Conservation (phyloP, 2,888 invertebrate species). For the Synergus laeviventris region DNA sequence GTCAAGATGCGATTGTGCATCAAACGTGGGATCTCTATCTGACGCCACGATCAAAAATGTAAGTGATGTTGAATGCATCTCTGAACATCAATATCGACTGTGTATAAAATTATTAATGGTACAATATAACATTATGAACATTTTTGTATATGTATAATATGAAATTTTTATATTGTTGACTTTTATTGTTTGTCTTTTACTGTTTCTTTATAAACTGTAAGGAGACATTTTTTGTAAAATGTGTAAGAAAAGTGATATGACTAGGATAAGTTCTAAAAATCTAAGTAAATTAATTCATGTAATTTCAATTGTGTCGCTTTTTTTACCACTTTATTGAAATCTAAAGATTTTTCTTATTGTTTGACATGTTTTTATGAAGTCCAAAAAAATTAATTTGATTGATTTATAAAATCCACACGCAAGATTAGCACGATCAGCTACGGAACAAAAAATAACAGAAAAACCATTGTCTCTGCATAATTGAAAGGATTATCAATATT, state of each 20-base stretch:
- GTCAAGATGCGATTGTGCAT: conserved; percentile 76
- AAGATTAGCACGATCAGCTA: background rate
- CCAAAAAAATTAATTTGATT: background rate
- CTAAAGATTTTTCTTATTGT: background rate
- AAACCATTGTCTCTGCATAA: background rate
- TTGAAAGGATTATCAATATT: background rate
- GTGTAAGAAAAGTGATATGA: background rate
- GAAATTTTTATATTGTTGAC: background rate
- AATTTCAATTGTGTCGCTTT: too few species aligned
- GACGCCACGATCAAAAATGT: conserved; percentile 64
- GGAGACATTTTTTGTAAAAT: background rate
- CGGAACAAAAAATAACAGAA: background rate
- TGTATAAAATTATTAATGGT: conserved; percentile 13
- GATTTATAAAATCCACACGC: background rate
- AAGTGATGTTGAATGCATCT: conserved; percentile 39
- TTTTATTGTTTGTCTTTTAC: background rate
- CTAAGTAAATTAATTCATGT: too few species aligned
- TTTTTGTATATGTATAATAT: background rate
- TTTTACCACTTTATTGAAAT: too few species aligned
- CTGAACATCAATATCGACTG: background rate
- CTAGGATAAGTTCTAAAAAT: too few species aligned
- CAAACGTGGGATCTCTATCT: conserved; percentile 77
- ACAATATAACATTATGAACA: background rate
- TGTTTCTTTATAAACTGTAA: background rate
- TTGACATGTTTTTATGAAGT: background rate